Evolutionary conservation across 2,888 invertebrate genomes (phyloP).

Genomic region (Steinernema carpocapsae): DNA sequence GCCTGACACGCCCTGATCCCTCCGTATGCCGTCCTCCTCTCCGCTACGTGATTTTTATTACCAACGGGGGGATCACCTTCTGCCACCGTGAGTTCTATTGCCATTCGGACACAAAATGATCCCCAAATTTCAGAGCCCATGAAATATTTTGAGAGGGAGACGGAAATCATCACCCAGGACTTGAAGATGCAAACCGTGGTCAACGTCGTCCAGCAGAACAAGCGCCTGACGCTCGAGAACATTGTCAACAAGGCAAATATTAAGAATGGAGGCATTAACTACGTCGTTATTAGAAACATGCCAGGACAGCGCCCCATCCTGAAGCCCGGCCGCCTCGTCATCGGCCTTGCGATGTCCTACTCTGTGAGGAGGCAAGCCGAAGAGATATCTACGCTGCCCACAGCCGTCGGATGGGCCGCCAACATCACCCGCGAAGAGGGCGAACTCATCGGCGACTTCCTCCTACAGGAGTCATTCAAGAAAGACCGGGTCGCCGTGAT

Average conservation of each 20-base stretch:
- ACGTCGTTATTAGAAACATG: neutral
- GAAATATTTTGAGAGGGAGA: neutral
- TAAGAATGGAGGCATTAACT: neutral
- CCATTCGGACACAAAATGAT: too few relatives aligned
- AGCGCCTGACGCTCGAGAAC: neutral
- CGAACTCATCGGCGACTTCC: conserved; percentile 52
- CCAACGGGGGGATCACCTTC: too few relatives aligned
- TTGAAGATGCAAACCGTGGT: neutral
- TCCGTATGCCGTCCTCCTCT: too few relatives aligned
- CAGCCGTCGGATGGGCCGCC: conserved; percentile 31
- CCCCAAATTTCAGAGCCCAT: neutral
- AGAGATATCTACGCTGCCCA: neutral
- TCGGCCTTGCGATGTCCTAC: neutral
- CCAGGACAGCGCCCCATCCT: neutral
- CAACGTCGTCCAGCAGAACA: neutral
- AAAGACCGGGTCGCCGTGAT: conserved; percentile 40
- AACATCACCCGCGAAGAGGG: conserved; percentile 42
- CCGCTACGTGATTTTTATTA: too few relatives aligned
- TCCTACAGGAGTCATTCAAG: conserved; percentile 35
- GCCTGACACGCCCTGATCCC: too few relatives aligned
- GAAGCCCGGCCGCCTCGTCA: neutral
- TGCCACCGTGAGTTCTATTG: too few relatives aligned
- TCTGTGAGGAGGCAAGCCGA: neutral
- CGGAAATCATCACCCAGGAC: neutral
- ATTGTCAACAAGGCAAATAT: neutral